These are phyloP conservation scores for Danionella dracula DNA, from an alignment of 2,797 vertebrate species.

Conservation along the genomic window DNA sequence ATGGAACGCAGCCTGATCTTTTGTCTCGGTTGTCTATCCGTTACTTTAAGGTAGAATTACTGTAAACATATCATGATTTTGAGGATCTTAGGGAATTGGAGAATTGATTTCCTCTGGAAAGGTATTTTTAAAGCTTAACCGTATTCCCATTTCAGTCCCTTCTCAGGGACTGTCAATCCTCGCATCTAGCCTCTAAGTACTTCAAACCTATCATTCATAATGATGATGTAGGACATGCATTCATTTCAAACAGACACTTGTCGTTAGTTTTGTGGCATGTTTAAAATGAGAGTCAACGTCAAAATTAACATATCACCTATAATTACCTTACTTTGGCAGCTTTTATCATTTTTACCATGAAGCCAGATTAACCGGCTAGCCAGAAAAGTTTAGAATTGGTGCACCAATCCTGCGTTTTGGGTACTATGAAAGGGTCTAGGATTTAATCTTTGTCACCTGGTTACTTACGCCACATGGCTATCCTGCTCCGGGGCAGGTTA, in stretches of 20 bases:
- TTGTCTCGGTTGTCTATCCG: background rate
- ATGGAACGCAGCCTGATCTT: no score
- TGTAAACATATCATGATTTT: constrained; percentile 2
- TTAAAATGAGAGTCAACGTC: constrained; percentile 8
- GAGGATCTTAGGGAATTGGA: background rate
- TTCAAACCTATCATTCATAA: constrained; percentile 21
- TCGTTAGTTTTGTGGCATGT: constrained; percentile 28
- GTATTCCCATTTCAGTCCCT: constrained; percentile 6
- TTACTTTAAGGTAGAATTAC: background rate
- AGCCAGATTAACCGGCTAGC: no score
- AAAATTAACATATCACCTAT: constrained; percentile 36
- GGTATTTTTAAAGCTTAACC: constrained; percentile 6
- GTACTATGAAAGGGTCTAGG: no score
- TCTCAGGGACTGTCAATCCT: background rate
- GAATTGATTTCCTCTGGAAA: constrained; percentile 19
- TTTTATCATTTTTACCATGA: constrained; percentile 41
- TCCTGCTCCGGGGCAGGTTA: no score
- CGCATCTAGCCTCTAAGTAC: constrained; percentile 14
- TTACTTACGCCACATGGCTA: no score
- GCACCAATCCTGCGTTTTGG: no score
- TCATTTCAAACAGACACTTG: constrained; percentile 26
- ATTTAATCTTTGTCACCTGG: no score
- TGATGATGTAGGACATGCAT: constrained; percentile 12
- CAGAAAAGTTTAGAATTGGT: no score
- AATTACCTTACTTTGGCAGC: constrained; percentile 34